Conservation (phyloP, 2,888 invertebrate genomes). For the Ischnura elegans region DNA sequence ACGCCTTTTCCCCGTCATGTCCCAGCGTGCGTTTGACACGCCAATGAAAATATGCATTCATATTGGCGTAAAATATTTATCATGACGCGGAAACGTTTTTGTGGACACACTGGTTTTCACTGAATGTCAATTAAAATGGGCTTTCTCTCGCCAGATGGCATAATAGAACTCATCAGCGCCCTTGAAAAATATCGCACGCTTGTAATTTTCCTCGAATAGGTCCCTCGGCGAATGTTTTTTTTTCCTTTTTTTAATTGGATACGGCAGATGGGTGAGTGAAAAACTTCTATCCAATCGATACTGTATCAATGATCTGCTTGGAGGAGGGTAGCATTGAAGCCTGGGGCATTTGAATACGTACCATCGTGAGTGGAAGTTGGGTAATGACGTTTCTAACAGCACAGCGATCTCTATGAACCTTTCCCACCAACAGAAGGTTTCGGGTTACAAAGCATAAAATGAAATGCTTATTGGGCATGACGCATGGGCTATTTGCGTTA, state of each 20-base stretch:
- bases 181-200: background rate
- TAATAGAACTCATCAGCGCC: background rate
- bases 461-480: too few relatives aligned
- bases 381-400: background rate
- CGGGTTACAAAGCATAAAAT: too few relatives aligned
- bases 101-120: background rate
- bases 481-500: too few relatives aligned
- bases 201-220: background rate
- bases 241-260: background rate
- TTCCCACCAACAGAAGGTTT: too few relatives aligned
- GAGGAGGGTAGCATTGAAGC: background rate
- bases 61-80: background rate
- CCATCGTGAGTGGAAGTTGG: background rate
- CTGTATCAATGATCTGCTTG: background rate
- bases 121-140: background rate
- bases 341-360: too few relatives aligned
- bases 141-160: background rate
- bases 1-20: background rate
- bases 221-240: too few relatives aligned
- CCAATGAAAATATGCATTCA: background rate
- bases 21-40: background rate
- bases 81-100: background rate
- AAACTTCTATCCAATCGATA: background rate
- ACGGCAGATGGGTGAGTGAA: background rate
- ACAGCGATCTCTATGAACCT: background rate